Evolutionary conservation across 2,888 invertebrate genomes (phyloP), one percentile per base, ranked within the genome.

Genomic region (Drosophila phalerata): DNA sequence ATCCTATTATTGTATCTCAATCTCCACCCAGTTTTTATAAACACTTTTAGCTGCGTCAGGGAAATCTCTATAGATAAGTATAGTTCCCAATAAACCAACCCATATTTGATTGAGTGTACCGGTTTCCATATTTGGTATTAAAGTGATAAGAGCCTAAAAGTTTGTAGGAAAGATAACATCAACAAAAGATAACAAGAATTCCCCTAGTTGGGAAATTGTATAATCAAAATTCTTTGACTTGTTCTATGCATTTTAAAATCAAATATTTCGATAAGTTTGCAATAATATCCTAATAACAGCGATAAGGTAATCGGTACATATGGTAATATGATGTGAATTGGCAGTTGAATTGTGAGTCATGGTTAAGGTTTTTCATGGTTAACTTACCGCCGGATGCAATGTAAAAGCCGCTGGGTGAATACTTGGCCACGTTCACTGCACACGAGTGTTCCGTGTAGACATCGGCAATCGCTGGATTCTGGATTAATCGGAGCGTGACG

Each of bases 391-490:
- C 99, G 77, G 99, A 99, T 43, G 98, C 98, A 90, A 99, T 99
- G 93, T 99, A 99, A 93, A 97, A 99, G 78, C 99, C 98, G 93
- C 97, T 98, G 9, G 99, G 99, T 28, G 99, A 98, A 93, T 98
- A 99, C 93, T 99, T 99, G 69, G 99, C 99, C 66, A 99, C 98
- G 92, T 97, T 98, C 4, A 98, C 98, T 90, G 96, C 95, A 90
- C 97, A 96, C 51, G 98, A 97, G 93, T 99, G 99, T 93, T 99
- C 98, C 4, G 99, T 98, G 93, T 99, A 99, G 77, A 99, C 95
- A 92, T 99, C 99, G 71, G 97, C 94, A 81, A 97, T 96, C 17
- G 97, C 96, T 77, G 99, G 98, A 93, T 99, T 96, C 96, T 97
- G 91, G 38, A 15, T 43, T 56, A 65, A 80, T 66, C 67, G 69